phyloP scores from a whole-genome alignment of 2,797 vertebrate genomes.

The Cyclura pinguis region DNA sequence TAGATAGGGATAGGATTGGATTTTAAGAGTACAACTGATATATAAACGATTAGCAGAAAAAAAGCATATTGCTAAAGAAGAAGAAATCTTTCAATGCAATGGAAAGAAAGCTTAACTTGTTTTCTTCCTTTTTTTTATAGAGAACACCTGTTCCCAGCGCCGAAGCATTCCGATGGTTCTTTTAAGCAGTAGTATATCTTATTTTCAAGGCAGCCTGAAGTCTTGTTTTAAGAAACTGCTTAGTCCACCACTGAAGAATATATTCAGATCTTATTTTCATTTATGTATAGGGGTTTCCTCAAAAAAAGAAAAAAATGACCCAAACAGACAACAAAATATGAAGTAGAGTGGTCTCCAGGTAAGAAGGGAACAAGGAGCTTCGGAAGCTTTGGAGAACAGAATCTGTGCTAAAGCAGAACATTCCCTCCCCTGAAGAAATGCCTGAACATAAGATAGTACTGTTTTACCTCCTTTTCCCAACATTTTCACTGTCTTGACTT shows the following conservation, averaged over 20 bases:
- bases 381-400: slow-evolving; percentile 7
- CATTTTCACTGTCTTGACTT: slow-evolving; percentile 16
- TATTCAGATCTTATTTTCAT: slow-evolving; percentile 86
- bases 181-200: slow-evolving; percentile 89
- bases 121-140: slow-evolving; percentile 88
- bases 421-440: slow-evolving; percentile 11
- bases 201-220: slow-evolving; percentile 87
- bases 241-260: slow-evolving; percentile 87
- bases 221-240: slow-evolving; percentile 91
- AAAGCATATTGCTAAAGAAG: slow-evolving; percentile 50
- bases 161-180: slow-evolving; percentile 99
- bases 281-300: slow-evolving; percentile 87
- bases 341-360: slow-evolving; percentile 47
- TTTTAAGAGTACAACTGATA: slow-evolving; percentile 63
- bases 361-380: background rate
- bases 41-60: slow-evolving; percentile 70
- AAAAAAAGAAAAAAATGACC: slow-evolving; percentile 51
- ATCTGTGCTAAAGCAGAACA: background rate
- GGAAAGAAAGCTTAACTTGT: slow-evolving; percentile 84
- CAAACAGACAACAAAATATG: slow-evolving; percentile 61
- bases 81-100: slow-evolving; percentile 70
- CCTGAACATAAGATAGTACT: slow-evolving; percentile 39
- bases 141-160: slow-evolving; percentile 96
- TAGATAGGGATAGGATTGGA: slow-evolving; percentile 31
- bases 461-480: slow-evolving; percentile 14